Evolutionary conservation across 2,888 invertebrate species (phyloP).

Genomic region (Apamea crenata): DNA sequence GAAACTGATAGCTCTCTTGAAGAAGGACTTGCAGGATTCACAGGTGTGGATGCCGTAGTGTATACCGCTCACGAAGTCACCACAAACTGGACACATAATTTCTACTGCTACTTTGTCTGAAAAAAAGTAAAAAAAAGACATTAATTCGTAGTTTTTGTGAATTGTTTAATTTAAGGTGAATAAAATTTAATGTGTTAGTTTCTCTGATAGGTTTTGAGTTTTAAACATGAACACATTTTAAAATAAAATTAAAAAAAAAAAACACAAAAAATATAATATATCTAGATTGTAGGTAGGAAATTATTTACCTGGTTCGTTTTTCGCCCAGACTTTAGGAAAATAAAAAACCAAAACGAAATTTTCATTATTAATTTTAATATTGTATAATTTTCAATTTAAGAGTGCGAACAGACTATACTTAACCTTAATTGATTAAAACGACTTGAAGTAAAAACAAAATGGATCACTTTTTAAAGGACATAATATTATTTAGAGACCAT

Average conservation of each 20-base stretch:
- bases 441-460: background rate
- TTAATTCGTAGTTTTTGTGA: background rate
- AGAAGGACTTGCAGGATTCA: conserved; percentile 79
- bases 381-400: background rate
- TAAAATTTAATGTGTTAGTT: background rate
- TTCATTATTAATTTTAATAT: background rate
- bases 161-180: background rate
- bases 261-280: background rate
- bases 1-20: conserved; percentile 71
- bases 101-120: background rate
- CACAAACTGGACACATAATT: conserved; percentile 74
- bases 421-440: background rate
- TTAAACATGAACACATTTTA: background rate
- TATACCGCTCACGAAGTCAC: conserved; percentile 71
- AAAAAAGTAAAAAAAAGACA: background rate
- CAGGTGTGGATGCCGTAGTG: conserved; percentile 77
- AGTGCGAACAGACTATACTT: background rate
- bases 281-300: background rate
- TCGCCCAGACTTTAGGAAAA: background rate
- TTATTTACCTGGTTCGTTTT: background rate
- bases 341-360: background rate
- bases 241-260: background rate
- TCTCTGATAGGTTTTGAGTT: background rate
- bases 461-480: background rate
- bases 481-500: background rate